A percentile compares a stretch with the other conserved stretches of the same genome.
Evolutionary conservation across 2,113 vertebrate genomes (phyloP).

Genomic region (Danio rerio): GRCz12tu NC_133183.1:64133001-64133500

Average conservation of each 20-base stretch:
- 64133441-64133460: too few species aligned
- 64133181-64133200: constrained; percentile 43
- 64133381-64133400: constrained; percentile 60
- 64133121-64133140: constrained; percentile 56
- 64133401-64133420: constrained; percentile 52
- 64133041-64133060: constrained; percentile 12
- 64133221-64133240: too few species aligned
- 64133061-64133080: too few species aligned
- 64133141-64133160: constrained; percentile 60
- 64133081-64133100: constrained; percentile 18
- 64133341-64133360: constrained; percentile 44
- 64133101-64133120: constrained; percentile 41
- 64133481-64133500: constrained; percentile 72
- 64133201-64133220: constrained; percentile 27
- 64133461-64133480: constrained; percentile 63
- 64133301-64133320: constrained; percentile 63
- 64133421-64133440: constrained; percentile 17
- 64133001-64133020: too few species aligned
- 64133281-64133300: constrained; percentile 59
- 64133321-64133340: constrained; percentile 1
- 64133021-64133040: neutral
- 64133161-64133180: constrained; percentile 62
- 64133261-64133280: constrained; percentile 30
- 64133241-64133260: constrained; percentile 24
- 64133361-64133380: constrained; percentile 38